Evolutionary conservation across 2,888 invertebrate species (phyloP).

Genomic region (Aphidius colemani): DNA sequence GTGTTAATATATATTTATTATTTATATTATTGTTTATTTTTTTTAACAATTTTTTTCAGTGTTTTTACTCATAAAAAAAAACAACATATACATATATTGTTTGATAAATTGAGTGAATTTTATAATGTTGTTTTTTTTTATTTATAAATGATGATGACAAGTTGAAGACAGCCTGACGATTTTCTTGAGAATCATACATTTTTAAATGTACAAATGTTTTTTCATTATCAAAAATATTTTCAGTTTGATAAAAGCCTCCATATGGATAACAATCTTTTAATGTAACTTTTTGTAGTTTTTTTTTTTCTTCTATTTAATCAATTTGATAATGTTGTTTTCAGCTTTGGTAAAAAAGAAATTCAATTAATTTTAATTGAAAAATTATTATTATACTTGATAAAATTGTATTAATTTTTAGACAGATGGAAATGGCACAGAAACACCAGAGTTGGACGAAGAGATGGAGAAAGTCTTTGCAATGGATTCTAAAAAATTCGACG

Average conservation of each 20-base stretch:
- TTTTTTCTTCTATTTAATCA: background rate
- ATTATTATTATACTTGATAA: too few species aligned
- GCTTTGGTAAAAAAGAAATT: background rate
- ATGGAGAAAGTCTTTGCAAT: slow-evolving; percentile 86
- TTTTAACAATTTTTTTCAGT: background rate
- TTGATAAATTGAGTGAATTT: background rate
- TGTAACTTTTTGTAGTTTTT: background rate
- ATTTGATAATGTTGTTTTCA: background rate
- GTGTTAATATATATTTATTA: background rate
- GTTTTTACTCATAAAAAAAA: background rate
- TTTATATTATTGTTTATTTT: background rate
- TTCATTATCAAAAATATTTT: too few species aligned
- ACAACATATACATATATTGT: background rate
- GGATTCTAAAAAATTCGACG: slow-evolving; percentile 67
- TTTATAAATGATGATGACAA: too few species aligned
- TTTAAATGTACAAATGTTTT: too few species aligned
- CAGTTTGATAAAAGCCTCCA: too few species aligned
- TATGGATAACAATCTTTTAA: too few species aligned
- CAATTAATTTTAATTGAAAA: too few species aligned
- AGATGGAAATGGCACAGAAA: slow-evolving; percentile 67
- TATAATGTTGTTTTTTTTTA: background rate
- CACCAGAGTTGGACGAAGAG: slow-evolving; percentile 80
- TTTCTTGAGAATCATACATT: too few species aligned
- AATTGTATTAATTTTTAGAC: slow-evolving; percentile 46
- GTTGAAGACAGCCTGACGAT: too few species aligned